These are phyloP conservation scores for Parnassius glacialis DNA, from an alignment of 2,888 invertebrate species.

Conservation along the genomic window DNA sequence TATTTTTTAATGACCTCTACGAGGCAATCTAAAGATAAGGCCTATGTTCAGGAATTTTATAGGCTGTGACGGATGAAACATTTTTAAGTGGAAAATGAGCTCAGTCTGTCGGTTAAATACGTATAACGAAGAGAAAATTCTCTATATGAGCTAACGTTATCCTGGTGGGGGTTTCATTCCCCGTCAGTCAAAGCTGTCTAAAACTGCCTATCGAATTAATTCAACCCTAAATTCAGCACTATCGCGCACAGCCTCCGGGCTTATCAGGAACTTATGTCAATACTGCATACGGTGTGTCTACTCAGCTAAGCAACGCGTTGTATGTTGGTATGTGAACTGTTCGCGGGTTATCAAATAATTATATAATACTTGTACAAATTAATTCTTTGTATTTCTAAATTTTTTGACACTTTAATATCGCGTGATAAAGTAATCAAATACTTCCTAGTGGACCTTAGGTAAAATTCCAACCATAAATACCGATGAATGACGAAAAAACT, in stretches of 20 bases:
- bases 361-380: no score
- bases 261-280: slow-evolving; percentile 35
- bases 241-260: slow-evolving; percentile 31
- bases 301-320: slow-evolving; percentile 21
- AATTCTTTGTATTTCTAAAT: no score
- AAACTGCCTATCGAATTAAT: slow-evolving; percentile 27
- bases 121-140: not conserved
- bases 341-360: not conserved
- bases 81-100: not conserved
- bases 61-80: no score
- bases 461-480: no score
- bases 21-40: no score
- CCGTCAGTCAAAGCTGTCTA: slow-evolving; percentile 22
- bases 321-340: slow-evolving; percentile 8
- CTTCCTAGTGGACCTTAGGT: no score
- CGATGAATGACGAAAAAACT: no score
- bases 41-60: no score
- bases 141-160: not conserved
- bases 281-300: slow-evolving; percentile 10
- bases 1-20: no score
- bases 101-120: slow-evolving; percentile 1
- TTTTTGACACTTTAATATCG: no score
- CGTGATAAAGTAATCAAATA: no score
- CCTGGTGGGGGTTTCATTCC: slow-evolving; percentile 11
- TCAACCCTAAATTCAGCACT: slow-evolving; percentile 20